phyloP scores from a whole-genome alignment of 2,113 vertebrate genomes.

The Uria aalge region DNA sequence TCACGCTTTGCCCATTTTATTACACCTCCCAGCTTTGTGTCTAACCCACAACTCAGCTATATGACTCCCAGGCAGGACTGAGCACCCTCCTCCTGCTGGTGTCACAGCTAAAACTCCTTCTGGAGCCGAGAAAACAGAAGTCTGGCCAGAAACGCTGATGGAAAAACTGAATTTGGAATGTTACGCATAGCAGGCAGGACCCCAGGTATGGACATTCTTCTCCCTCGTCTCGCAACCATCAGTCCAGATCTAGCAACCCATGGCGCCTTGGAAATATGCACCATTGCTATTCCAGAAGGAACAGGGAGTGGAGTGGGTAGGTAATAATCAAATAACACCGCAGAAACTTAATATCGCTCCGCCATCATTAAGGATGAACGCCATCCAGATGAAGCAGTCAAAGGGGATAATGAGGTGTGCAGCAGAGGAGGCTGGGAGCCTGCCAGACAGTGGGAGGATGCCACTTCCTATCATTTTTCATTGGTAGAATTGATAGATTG shows the following conservation, averaged over 20 bases:
- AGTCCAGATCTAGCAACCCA: background rate
- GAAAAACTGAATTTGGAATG: background rate
- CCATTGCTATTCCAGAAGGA: background rate
- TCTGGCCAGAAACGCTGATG: background rate
- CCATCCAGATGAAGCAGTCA: background rate
- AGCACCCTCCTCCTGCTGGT: background rate
- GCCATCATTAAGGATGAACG: background rate
- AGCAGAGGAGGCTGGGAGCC: background rate
- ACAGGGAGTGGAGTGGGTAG: background rate
- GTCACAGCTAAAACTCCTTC: background rate
- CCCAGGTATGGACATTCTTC: background rate
- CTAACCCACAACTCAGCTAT: background rate
- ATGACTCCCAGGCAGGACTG: fast-evolving
- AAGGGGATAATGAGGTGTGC: slow-evolving; percentile 24
- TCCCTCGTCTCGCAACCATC: background rate
- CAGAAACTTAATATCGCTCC: background rate
- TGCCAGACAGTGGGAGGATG: background rate
- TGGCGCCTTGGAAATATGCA: background rate
- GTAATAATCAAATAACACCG: background rate
- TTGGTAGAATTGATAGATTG: background rate
- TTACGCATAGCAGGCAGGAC: background rate
- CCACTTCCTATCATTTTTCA: slow-evolving; percentile 21
- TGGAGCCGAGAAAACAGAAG: background rate
- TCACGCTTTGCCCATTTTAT: background rate
- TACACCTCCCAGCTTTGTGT: background rate